phyloP scores from a whole-genome alignment of 2,888 invertebrate species.

The Pasiphila rectangulata region DNA sequence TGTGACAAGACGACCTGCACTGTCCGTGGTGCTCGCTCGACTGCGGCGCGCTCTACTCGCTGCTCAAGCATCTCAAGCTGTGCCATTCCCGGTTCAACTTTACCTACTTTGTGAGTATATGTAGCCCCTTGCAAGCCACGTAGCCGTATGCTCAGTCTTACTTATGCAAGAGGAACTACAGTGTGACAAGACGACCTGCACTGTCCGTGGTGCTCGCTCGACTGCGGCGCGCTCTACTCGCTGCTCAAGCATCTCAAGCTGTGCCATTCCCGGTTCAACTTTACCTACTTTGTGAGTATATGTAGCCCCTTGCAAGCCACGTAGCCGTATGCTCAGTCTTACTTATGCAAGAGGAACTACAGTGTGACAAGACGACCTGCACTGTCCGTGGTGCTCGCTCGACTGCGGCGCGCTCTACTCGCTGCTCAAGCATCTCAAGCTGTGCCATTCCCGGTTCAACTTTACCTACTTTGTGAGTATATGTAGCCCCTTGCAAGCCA shows the following conservation, averaged over 20 bases:
- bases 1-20: slow-evolving; percentile 94
- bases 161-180: too few relatives aligned
- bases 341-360: too few relatives aligned
- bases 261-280: neutral
- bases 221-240: slow-evolving; percentile 92
- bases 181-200: slow-evolving; percentile 95
- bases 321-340: too few relatives aligned
- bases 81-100: neutral
- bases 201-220: slow-evolving; percentile 97
- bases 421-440: too few relatives aligned
- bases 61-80: slow-evolving; percentile 92
- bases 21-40: slow-evolving; percentile 98
- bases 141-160: too few relatives aligned
- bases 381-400: too few relatives aligned
- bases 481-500: too few relatives aligned
- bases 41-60: slow-evolving; percentile 91
- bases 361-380: too few relatives aligned
- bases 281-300: neutral
- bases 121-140: too few relatives aligned
- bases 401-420: too few relatives aligned
- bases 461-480: neutral
- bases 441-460: neutral
- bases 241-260: slow-evolving; percentile 92
- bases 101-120: neutral
- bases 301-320: too few relatives aligned